A percentile compares a stretch with the other conserved stretches of the same genome.
phyloP scores from a whole-genome alignment of 2,888 invertebrate species.

The Chrysina gloriosa region DNA sequence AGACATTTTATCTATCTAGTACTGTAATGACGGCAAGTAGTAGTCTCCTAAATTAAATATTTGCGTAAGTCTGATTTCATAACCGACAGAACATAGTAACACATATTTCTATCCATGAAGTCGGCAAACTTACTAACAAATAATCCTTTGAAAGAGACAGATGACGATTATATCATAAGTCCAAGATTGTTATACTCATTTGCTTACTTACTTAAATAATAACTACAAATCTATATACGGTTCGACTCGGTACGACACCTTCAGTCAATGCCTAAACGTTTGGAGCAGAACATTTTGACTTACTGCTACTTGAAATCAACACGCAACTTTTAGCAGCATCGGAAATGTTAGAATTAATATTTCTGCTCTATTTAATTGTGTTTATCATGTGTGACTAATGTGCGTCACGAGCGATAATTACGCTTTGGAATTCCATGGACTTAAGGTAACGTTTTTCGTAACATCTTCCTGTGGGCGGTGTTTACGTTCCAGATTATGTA shows the following conservation, averaged over 20 bases:
- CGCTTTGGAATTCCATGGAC: constrained; percentile 22
- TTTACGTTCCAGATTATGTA: background rate
- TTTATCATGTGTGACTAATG: constrained; percentile 32
- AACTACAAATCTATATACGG: background rate
- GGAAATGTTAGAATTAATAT: constrained; percentile 37
- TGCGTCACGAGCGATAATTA: background rate
- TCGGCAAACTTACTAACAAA: too few relatives aligned
- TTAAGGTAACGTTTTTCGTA: constrained; percentile 15
- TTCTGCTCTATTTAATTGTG: constrained; percentile 36
- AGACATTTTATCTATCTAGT: background rate
- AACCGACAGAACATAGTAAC: background rate
- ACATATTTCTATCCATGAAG: background rate
- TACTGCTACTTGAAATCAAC: background rate
- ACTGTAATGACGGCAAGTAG: background rate
- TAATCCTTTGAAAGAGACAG: background rate
- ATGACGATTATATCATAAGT: background rate
- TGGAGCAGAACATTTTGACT: background rate
- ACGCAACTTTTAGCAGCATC: background rate
- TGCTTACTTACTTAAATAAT: background rate
- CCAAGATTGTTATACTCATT: background rate
- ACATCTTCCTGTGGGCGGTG: background rate
- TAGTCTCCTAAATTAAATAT: constrained; percentile 27
- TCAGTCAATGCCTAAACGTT: constrained; percentile 11
- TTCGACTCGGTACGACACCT: background rate
- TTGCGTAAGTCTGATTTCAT: constrained; percentile 3